Base-by-base conservation (phyloP, 2,797 vertebrate genomes). In the Pygocentrus nattereri region DNA sequence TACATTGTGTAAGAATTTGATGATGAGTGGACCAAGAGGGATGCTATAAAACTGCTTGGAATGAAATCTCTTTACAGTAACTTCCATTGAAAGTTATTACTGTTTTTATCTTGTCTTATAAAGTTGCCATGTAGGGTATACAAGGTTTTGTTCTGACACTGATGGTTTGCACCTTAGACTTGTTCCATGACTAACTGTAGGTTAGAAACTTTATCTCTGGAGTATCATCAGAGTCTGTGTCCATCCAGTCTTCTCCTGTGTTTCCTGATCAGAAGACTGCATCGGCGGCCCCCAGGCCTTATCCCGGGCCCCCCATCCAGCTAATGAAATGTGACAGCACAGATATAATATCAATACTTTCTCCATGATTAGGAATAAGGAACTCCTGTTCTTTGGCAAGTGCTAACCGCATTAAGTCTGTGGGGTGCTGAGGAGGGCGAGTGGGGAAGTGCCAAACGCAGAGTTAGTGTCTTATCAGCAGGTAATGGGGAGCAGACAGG, bases 301-400 rank as follows among this genome's bases (percentile, higher is more conserved):
- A 70, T 84, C 80, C 80, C 69, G 38, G 62, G 62, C 88, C 91
- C 90, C 92, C 88, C 90, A 4, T 95, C 92, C 93, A 81, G 75
- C 65, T 97, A 96, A 97, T 95, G 94, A 94, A 95, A 95, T 95
- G 93, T 96, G 96, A 96, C 96, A 95, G 95, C 89, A 87, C 93
- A 92, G 93, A 94, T 96, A 96, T 96, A 94, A 95, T 96, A 97
- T 95, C 95, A 94, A 96, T 96, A 97, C 91, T 92, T 95, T 94
- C 93, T 93, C 91, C 93, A 93, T 96, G 96, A 96, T 97, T 96
- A 96, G 93, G 92, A 96, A 96, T 96, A 96, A 96, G 94, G 93
- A 95, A 93, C 91, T 94, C 82, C 88, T 79, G 85, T 91, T 89
- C 89, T 88, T 90, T 93, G 95, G 93, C 94, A 95, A 92, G 93